A percentile compares a stretch with the other conserved stretches of the same genome.
Evolutionary conservation across 2,888 invertebrate genomes (phyloP).

Genomic region (Philaethria dido): DNA sequence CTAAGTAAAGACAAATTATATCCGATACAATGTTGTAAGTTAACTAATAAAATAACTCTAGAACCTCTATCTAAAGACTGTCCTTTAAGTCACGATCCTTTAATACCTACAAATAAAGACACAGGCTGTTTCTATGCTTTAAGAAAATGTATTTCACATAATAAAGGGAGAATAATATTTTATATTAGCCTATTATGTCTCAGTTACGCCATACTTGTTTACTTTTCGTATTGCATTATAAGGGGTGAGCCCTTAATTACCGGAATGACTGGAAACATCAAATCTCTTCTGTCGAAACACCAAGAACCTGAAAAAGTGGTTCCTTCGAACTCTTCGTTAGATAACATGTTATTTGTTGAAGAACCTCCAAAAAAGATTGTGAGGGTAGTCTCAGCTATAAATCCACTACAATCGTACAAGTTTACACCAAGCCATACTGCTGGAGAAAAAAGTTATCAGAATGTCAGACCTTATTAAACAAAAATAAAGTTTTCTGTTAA

Average conservation of each 20-base stretch:
- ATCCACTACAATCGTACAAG: conserved; percentile 66
- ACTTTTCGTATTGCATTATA: conserved; percentile 68
- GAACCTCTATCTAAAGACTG: conserved; percentile 60
- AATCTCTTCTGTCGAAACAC: conserved; percentile 49
- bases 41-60: conserved; percentile 57
- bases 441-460: conserved; percentile 44
- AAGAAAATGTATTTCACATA: conserved; percentile 54
- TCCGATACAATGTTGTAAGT: conserved; percentile 68
- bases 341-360: conserved; percentile 63
- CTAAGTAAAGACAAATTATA: conserved; percentile 55
- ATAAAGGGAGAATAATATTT: conserved; percentile 61
- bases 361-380: conserved; percentile 69
- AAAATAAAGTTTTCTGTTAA: conserved; percentile 40
- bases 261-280: conserved; percentile 51
- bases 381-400: conserved; percentile 66
- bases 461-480: conserved; percentile 45
- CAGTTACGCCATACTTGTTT: conserved; percentile 55
- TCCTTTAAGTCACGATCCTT: conserved; percentile 48
- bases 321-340: conserved; percentile 54
- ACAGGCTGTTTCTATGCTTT: conserved; percentile 64
- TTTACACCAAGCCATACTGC: conserved; percentile 53
- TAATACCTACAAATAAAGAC: conserved; percentile 51
- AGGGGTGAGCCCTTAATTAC: conserved; percentile 64
- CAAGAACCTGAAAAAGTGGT: conserved; percentile 44
- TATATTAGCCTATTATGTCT: conserved; percentile 55